Evolutionary conservation across 2,113 vertebrate species (phyloP).

Genomic region (Psephotus haematonotus): DNA sequence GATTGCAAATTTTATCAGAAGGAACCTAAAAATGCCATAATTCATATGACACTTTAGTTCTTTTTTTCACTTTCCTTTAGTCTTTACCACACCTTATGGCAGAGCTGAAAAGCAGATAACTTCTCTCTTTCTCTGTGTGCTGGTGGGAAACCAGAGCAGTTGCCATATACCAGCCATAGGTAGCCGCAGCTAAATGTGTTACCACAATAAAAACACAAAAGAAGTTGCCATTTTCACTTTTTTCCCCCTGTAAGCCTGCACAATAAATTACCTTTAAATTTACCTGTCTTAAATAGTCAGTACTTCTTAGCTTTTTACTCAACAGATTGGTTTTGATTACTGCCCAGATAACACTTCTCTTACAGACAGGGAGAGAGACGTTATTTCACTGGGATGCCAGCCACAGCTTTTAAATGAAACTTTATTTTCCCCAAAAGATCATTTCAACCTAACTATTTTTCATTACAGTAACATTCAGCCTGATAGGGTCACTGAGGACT

Average conservation of each 20-base stretch:
- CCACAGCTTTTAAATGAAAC: neutral
- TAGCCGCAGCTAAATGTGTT: neutral
- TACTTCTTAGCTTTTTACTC: neutral
- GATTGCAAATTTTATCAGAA: neutral
- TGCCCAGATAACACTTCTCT: neutral
- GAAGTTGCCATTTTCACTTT: neutral
- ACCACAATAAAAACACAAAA: neutral
- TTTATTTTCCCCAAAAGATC: neutral
- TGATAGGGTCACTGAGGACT: neutral
- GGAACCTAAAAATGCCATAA: neutral
- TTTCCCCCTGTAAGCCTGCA: neutral
- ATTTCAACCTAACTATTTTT: neutral
- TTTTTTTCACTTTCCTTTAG: neutral
- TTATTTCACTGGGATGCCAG: neutral
- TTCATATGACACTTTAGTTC: neutral
- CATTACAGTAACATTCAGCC: neutral
- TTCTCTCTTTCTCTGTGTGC: neutral
- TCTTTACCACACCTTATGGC: neutral
- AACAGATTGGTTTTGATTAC: neutral
- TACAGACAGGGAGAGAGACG: neutral
- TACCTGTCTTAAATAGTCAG: neutral
- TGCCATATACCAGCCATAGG: neutral
- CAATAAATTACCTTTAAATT: neutral
- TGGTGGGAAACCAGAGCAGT: neutral
- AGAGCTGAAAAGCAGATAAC: neutral